Evolutionary conservation across 2,888 invertebrate genomes (phyloP).

Genomic region (Polymixis flavicincta): DNA sequence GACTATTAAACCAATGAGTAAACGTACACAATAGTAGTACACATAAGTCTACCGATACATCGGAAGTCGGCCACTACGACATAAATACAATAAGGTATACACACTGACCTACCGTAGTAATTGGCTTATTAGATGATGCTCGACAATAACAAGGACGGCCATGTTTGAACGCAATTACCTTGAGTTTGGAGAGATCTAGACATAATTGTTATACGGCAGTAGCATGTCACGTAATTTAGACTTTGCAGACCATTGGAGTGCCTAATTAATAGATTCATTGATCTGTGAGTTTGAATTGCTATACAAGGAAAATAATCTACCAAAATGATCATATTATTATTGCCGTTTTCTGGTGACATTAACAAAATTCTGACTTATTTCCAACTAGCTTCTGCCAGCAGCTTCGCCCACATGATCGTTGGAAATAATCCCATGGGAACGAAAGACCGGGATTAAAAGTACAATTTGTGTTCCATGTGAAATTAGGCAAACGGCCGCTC

Average conservation of each 20-base stretch:
- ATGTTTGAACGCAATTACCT: constrained; percentile 21
- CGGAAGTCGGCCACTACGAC: background rate
- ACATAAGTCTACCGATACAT: background rate
- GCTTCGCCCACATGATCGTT: no score
- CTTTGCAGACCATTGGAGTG: background rate
- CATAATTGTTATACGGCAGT: background rate
- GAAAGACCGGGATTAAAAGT: no score
- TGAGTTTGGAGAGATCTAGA: background rate
- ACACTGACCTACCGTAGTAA: background rate
- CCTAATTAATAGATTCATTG: background rate
- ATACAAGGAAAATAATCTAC: background rate
- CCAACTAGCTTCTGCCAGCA: background rate
- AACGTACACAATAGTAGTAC: no score
- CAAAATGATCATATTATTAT: background rate
- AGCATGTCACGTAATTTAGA: background rate
- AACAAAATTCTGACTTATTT: background rate
- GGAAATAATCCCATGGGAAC: no score
- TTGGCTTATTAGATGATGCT: constrained; percentile 20
- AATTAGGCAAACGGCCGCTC: no score
- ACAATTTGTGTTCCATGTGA: no score
- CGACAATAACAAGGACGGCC: constrained; percentile 1
- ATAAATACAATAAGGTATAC: background rate
- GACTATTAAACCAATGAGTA: no score
- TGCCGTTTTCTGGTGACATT: background rate
- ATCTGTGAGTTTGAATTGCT: background rate